These are phyloP conservation scores for Amphipyra berbera DNA, from an alignment of 2,888 invertebrate species.

Conservation along the genomic window DNA sequence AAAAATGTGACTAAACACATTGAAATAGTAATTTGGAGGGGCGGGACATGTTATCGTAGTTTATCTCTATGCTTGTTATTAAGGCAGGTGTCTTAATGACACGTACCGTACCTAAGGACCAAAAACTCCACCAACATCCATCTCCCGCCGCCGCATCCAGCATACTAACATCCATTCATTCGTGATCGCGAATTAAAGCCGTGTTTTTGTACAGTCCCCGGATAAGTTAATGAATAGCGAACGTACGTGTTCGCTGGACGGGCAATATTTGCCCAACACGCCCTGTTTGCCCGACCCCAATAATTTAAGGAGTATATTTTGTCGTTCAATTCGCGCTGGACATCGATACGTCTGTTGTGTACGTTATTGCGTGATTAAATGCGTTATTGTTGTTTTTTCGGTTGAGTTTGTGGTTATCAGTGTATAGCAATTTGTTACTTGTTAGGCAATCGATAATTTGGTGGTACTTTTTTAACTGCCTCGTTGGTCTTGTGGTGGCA, in stretches of 20 bases:
- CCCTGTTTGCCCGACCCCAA: conserved; percentile 73
- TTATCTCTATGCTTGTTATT: no score
- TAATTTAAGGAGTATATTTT: conserved; percentile 79
- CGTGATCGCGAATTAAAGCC: conserved; percentile 67
- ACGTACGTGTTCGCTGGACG: conserved; percentile 67
- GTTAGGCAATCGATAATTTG: neutral
- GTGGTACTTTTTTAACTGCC: no score
- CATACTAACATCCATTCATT: conserved; percentile 44
- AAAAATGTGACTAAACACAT: no score
- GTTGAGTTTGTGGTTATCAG: conserved; percentile 22
- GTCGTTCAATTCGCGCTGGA: conserved; percentile 71
- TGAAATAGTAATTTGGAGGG: no score
- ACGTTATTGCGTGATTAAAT: conserved; percentile 69
- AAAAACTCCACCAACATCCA: conserved; percentile 16
- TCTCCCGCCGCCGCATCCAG: conserved; percentile 32
- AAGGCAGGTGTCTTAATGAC: neutral
- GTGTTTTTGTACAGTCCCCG: conserved; percentile 67
- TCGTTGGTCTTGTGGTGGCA: no score
- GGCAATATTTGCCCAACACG: conserved; percentile 70
- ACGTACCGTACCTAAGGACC: conserved; percentile 18
- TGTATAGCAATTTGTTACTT: conserved; percentile 18
- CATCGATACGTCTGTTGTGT: conserved; percentile 65
- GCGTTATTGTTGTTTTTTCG: conserved; percentile 62
- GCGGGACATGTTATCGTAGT: no score
- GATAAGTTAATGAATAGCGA: conserved; percentile 76